Conservation (phyloP, 2,888 invertebrate genomes). For the Tribolium freemani region DNA sequence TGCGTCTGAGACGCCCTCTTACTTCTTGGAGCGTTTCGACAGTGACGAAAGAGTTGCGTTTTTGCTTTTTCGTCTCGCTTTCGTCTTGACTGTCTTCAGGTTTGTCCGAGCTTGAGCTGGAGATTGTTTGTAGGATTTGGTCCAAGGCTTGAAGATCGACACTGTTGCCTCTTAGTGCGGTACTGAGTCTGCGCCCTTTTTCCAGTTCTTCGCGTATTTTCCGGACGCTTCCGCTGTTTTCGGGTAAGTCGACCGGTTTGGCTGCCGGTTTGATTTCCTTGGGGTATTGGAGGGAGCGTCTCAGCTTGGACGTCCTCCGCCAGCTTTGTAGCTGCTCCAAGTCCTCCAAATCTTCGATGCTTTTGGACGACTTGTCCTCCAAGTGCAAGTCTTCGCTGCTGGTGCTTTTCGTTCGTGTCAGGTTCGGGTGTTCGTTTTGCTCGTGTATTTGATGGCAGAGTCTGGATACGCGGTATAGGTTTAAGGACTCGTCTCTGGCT, state of each 20-base stretch:
- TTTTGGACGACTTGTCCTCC: slow-evolving; percentile 58
- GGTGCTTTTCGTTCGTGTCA: slow-evolving; percentile 67
- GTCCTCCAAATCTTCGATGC: slow-evolving; percentile 63
- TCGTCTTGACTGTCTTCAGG: slow-evolving; percentile 52
- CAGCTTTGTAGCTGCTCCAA: slow-evolving; percentile 71
- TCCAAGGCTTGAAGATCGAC: slow-evolving; percentile 71
- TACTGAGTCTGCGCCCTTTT: slow-evolving; percentile 70
- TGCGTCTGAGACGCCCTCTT: slow-evolving; percentile 71
- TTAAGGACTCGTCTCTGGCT: slow-evolving; percentile 54
- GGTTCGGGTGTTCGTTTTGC: slow-evolving; percentile 56
- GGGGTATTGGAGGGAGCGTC: slow-evolving; percentile 78
- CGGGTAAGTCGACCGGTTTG: slow-evolving; percentile 63
- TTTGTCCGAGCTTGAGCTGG: slow-evolving; percentile 57
- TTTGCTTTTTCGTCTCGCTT: slow-evolving; percentile 56
- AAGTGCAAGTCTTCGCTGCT: slow-evolving; percentile 69
- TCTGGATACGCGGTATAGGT: slow-evolving; percentile 66
- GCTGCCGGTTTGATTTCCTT: slow-evolving; percentile 62
- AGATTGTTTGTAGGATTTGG: slow-evolving; percentile 68
- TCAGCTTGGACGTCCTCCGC: slow-evolving; percentile 75
- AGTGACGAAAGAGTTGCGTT: slow-evolving; percentile 71
- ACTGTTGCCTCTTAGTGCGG: slow-evolving; percentile 71
- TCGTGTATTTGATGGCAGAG: slow-evolving; percentile 69
- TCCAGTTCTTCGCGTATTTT: slow-evolving; percentile 72
- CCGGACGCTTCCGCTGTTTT: slow-evolving; percentile 70
- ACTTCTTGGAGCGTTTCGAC: slow-evolving; percentile 75